Base-by-base conservation (phyloP, 2,888 invertebrate species). In the Trissoscelio sp. region DNA sequence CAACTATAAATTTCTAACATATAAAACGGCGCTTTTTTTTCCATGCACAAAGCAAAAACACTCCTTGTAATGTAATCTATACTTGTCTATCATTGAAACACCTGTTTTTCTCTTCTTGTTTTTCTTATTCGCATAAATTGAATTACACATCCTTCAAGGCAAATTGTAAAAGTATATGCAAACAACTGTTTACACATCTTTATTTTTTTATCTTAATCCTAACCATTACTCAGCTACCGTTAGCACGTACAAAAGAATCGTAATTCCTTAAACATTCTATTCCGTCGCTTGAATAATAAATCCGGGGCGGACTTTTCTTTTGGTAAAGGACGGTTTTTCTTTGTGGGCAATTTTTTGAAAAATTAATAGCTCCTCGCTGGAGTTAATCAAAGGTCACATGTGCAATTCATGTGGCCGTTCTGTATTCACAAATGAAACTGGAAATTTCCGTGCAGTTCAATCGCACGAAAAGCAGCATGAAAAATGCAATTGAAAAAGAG, bases 301-400 rank as follows among this genome's bases (percentile, higher is more conserved):
- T 39, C 39, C 6, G 12, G 6, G 14, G 12, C n/a, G n/a, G n/a
- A n/a, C n/a, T n/a, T n/a, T n/a, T n/a, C n/a, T n/a, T n/a, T n/a
- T n/a, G n/a, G n/a, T 9, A 39, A n/a, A 39, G 18, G 44, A n/a
- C n/a, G n/a, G n/a, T n/a, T n/a, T 44, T 18, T 14, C 3, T 14
- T 2, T 14, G 14, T 14, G 39, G 6, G 14, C 28, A 28, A 14
- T 6, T 39, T 14, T 39, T 46, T 46, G 46, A 46, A 46, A 46
- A 7, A 46, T 46, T 46, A 46, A 46, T 46, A 20, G 46, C 18
- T 12, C 12, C 7, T 34, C 34, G 16, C 4, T 34, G n/a, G 16
- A 55, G 14, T 9, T 24, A 46, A 46, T 46, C 46, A 39, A 39
- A 39, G 39, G 46, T 20, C 20, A 20, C 46, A 20, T 20, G 46